Conservation (phyloP, 2,888 invertebrate species). For the Ceriagrion tenellum region DNA sequence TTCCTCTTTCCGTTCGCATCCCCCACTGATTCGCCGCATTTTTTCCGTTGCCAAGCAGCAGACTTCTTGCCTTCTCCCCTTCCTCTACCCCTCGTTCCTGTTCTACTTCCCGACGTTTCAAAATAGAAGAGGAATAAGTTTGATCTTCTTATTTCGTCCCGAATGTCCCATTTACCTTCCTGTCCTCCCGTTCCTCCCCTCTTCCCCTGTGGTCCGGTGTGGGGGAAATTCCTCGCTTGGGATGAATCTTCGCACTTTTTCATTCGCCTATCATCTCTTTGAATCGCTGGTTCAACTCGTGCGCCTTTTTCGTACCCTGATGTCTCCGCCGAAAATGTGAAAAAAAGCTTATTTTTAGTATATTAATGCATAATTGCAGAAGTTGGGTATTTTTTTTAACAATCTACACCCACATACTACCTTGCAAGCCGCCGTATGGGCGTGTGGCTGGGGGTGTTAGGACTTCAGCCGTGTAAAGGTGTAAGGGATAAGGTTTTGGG, state of each 20-base stretch:
- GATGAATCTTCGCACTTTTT: neutral
- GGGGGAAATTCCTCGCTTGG: neutral
- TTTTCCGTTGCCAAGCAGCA: constrained; percentile 6
- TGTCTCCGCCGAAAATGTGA: too few relatives aligned
- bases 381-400: too few relatives aligned
- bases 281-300: neutral
- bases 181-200: too few relatives aligned
- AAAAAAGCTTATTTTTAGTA: too few relatives aligned
- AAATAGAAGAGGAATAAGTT: constrained; percentile 22
- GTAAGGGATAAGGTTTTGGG: too few relatives aligned
- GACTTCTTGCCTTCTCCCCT: neutral
- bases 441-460: too few relatives aligned
- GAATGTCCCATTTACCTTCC: constrained; percentile 19
- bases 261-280: neutral
- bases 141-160: constrained; percentile 22
- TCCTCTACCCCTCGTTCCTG: neutral
- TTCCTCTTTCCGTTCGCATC: neutral
- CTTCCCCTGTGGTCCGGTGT: neutral
- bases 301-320: too few relatives aligned
- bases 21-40: neutral
- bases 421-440: too few relatives aligned
- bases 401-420: too few relatives aligned
- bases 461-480: too few relatives aligned
- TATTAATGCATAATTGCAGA: too few relatives aligned
- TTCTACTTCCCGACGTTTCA: neutral